These are phyloP conservation scores for Notoglanidium macrostoma DNA, from an alignment of 2,797 vertebrate species.

Conservation along the genomic window DNA sequence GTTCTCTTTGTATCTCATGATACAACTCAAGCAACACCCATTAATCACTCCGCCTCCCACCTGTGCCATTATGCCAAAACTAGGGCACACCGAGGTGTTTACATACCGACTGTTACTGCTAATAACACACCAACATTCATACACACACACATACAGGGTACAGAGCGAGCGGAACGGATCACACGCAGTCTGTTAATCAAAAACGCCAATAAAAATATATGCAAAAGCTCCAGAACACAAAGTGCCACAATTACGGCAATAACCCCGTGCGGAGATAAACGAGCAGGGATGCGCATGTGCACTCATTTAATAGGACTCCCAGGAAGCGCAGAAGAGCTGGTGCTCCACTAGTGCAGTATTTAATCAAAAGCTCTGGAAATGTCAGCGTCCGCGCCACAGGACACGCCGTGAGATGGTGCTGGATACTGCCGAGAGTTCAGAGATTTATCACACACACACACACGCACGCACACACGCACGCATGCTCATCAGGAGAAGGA, in stretches of 20 bases:
- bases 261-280: slow-evolving; percentile 15
- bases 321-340: slow-evolving; percentile 31
- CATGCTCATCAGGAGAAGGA: slow-evolving; percentile 56
- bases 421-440: slow-evolving; percentile 37
- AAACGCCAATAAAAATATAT: slow-evolving; percentile 23
- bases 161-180: not conserved
- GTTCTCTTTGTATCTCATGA: slow-evolving; percentile 68
- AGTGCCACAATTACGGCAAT: slow-evolving; percentile 34
- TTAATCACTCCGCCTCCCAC: slow-evolving; percentile 73
- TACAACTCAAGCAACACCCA: slow-evolving; percentile 68
- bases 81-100: slow-evolving; percentile 77
- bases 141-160: slow-evolving; percentile 11
- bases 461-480: slow-evolving; percentile 17
- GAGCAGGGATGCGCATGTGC: slow-evolving; percentile 23
- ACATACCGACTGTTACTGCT: slow-evolving; percentile 70
- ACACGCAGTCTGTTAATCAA: not conserved
- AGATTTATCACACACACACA: slow-evolving; percentile 22
- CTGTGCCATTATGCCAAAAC: slow-evolving; percentile 73
- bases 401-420: slow-evolving; percentile 37
- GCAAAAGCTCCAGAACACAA: slow-evolving; percentile 5
- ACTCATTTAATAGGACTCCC: slow-evolving; percentile 36
- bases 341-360: slow-evolving; percentile 39
- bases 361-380: slow-evolving; percentile 52
- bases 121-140: slow-evolving; percentile 54
- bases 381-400: slow-evolving; percentile 42